These are phyloP conservation scores for Girardia tigrina DNA, from an alignment of 2,888 invertebrate genomes.

Conservation along the genomic window DNA sequence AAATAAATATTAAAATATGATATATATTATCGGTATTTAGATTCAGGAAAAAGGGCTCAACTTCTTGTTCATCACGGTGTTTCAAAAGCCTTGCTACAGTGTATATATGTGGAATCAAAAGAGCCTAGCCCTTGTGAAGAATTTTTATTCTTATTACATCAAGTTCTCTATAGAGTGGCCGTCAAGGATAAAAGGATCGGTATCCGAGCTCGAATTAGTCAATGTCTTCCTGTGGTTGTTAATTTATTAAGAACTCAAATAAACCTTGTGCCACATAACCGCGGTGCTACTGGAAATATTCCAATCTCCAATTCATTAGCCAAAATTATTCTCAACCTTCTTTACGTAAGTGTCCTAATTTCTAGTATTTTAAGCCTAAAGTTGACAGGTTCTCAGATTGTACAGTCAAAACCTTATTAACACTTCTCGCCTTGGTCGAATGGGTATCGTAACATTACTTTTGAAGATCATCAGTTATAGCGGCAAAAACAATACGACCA, in stretches of 20 bases:
- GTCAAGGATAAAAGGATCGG: slow-evolving; percentile 57
- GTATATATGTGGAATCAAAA: slow-evolving; percentile 42
- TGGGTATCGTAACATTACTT: too few species aligned
- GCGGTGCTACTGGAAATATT: not conserved
- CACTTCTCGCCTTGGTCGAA: too few species aligned
- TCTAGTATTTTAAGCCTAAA: too few species aligned
- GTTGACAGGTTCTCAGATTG: too few species aligned
- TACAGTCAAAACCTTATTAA: too few species aligned
- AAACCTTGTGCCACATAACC: slow-evolving; percentile 38
- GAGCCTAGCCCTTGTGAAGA: slow-evolving; percentile 42
- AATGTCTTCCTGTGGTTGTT: slow-evolving; percentile 44
- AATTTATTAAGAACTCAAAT: slow-evolving; percentile 38
- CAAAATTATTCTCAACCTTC: slow-evolving; percentile 1
- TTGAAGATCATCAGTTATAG: too few species aligned
- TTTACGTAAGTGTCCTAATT: too few species aligned
- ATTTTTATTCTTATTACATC: slow-evolving; percentile 42
- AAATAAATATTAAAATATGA: too few species aligned
- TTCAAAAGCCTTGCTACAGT: slow-evolving; percentile 43
- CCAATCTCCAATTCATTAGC: not conserved
- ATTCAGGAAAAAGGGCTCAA: slow-evolving; percentile 42
- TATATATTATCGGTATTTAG: too few species aligned
- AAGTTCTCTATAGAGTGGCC: slow-evolving; percentile 43
- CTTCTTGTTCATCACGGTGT: slow-evolving; percentile 44
- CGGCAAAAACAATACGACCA: too few species aligned
- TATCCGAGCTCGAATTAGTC: slow-evolving; percentile 56